phyloP scores from a whole-genome alignment of 2,113 vertebrate species.

The Morone chrysops region DNA sequence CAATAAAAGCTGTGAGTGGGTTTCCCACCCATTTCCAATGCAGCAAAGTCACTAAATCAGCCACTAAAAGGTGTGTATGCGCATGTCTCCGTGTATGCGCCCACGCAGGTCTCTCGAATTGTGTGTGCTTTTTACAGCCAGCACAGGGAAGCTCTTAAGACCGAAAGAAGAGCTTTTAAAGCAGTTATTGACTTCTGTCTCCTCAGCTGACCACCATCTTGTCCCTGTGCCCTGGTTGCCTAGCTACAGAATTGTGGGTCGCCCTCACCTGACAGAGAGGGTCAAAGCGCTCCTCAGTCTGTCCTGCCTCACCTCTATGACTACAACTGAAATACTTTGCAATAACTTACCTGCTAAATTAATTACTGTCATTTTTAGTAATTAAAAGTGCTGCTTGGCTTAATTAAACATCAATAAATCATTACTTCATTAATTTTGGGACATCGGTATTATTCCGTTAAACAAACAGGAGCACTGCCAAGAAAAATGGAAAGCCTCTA shows the following conservation, averaged over 20 bases:
- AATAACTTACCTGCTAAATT: slow-evolving; percentile 21
- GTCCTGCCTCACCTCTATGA: not conserved
- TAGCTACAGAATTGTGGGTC: slow-evolving; percentile 58
- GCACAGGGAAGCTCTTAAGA: slow-evolving; percentile 66
- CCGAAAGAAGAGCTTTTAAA: slow-evolving; percentile 74
- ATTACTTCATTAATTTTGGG: slow-evolving; percentile 49
- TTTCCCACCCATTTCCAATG: slow-evolving; percentile 37
- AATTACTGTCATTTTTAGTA: slow-evolving; percentile 48
- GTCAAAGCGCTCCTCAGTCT: slow-evolving; percentile 47
- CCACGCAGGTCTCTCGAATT: slow-evolving; percentile 45
- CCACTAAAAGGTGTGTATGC: slow-evolving; percentile 49
- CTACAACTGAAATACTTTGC: not conserved
- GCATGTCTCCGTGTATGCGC: slow-evolving; percentile 22
- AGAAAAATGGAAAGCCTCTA: slow-evolving; percentile 35
- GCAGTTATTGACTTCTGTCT: slow-evolving; percentile 77
- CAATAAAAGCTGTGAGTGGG: slow-evolving; percentile 41
- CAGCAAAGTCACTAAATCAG: slow-evolving; percentile 32
- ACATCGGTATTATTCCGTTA: slow-evolving; percentile 38
- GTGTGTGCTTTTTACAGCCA: slow-evolving; percentile 61
- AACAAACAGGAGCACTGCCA: slow-evolving; percentile 48
- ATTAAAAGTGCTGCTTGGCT: slow-evolving; percentile 46
- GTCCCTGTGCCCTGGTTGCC: slow-evolving; percentile 68
- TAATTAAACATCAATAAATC: slow-evolving; percentile 62
- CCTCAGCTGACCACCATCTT: slow-evolving; percentile 71
- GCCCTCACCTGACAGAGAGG: slow-evolving; percentile 68